Percentiles rank a stretch among this genome's conserved stretches.
phyloP scores from a whole-genome alignment of 1,140 invertebrate genomes.

The Drosophila saltans region DNA sequence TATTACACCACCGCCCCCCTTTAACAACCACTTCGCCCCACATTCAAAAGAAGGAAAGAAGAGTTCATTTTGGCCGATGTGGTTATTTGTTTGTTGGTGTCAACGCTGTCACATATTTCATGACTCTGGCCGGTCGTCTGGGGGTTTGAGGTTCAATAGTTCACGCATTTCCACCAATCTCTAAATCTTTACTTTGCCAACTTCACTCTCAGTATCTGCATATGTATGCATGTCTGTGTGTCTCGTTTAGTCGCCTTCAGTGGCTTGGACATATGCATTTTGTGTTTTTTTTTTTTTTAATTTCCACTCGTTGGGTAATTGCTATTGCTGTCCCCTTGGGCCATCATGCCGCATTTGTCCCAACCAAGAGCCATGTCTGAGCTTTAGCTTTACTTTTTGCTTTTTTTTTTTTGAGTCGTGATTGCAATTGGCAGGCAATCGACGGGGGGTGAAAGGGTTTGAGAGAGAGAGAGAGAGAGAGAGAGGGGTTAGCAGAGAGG shows the following conservation, averaged over 20 bases:
- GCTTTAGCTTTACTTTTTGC: conserved; percentile 39
- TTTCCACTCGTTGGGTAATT: conserved; percentile 70
- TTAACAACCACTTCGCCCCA: too few relatives aligned
- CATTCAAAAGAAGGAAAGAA: not conserved
- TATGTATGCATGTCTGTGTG: conserved; percentile 10
- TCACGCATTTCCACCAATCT: conserved; percentile 45
- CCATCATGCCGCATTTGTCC: conserved; percentile 80
- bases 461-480: not conserved
- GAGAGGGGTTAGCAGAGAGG: not conserved
- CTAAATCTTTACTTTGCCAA: not conserved
- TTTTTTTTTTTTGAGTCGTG: conserved; percentile 69
- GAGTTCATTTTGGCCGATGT: conserved; percentile 38
- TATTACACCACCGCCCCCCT: not conserved
- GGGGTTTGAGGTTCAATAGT: conserved; percentile 59
- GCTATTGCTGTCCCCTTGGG: conserved; percentile 68
- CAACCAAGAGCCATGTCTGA: conserved; percentile 62
- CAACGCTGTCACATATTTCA: conserved; percentile 81
- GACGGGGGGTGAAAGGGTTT: not conserved
- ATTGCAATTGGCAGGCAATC: conserved; percentile 69
- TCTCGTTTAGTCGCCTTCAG: conserved; percentile 13
- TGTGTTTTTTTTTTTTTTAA: conserved; percentile 52
- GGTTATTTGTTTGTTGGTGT: conserved; percentile 79
- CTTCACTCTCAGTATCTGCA: not conserved
- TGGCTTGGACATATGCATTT: conserved; percentile 34
- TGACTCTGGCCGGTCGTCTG: conserved; percentile 11